phyloP scores from a whole-genome alignment of 2,888 invertebrate genomes.

The Cerastis leucographa region DNA sequence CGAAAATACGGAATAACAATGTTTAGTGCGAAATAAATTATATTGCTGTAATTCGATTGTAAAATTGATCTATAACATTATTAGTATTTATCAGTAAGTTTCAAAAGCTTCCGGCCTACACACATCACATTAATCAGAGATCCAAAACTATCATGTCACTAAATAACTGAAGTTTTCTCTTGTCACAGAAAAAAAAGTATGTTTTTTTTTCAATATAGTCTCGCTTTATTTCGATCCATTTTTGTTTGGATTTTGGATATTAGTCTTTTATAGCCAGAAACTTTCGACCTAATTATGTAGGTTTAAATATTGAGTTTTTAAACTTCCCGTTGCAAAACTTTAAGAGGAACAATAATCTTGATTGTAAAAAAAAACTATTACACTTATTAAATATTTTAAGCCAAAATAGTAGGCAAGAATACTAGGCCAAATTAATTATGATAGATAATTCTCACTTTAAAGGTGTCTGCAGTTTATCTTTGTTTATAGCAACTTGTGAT shows the following conservation, averaged over 20 bases:
- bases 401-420: conserved; percentile 40
- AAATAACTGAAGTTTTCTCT: too few species aligned
- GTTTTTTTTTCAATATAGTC: too few species aligned
- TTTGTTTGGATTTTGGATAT: too few species aligned
- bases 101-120: too few species aligned
- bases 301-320: background rate
- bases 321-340: conserved; percentile 27
- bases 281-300: too few species aligned
- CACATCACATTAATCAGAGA: too few species aligned
- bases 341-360: background rate
- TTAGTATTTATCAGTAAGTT: background rate
- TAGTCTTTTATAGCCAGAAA: too few species aligned
- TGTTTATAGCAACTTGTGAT: conserved; percentile 1
- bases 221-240: too few species aligned
- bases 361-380: background rate
- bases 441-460: conserved; percentile 20
- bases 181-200: too few species aligned
- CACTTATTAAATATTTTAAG: conserved; percentile 11
- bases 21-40: conserved; percentile 31
- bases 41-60: conserved; percentile 4
- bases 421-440: conserved; percentile 30
- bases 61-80: conserved; percentile 1
- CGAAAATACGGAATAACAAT: background rate
- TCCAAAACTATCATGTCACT: too few species aligned
- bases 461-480: conserved; percentile 17